Evolutionary conservation across 2,113 vertebrate genomes (phyloP).

Genomic region (Megaceryle maxima): DNA sequence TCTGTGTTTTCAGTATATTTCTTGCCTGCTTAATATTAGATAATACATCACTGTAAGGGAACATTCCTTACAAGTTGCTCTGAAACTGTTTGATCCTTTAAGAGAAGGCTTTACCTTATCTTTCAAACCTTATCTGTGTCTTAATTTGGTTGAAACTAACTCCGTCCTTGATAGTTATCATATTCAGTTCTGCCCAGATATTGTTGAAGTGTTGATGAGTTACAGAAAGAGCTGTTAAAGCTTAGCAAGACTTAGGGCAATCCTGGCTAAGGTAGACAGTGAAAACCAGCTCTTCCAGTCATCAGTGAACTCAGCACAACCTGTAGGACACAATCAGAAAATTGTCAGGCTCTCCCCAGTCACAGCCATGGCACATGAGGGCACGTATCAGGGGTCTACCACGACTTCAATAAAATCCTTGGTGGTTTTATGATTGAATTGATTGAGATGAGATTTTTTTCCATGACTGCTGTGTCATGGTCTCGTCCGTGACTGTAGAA

Average conservation of each 20-base stretch:
- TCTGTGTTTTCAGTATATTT: neutral
- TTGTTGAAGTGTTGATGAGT: neutral
- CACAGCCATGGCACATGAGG: neutral
- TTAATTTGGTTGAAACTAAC: neutral
- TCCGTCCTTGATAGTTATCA: neutral
- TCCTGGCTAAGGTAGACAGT: neutral
- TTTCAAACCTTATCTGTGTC: neutral
- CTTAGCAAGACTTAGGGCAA: neutral
- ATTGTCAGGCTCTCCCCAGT: neutral
- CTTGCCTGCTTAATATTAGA: neutral
- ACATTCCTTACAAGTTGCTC: neutral
- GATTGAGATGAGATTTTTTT: neutral
- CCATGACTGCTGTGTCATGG: rapidly evolving
- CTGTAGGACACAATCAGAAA: neutral
- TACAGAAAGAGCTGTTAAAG: neutral
- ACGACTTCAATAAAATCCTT: neutral
- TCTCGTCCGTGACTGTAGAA: too few species aligned
- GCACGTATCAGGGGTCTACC: neutral
- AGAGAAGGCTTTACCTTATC: neutral
- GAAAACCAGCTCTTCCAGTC: neutral
- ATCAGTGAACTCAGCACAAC: rapidly evolving
- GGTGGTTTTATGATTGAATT: neutral
- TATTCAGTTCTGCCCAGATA: neutral
- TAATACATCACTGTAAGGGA: neutral
- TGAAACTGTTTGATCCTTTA: neutral